Conservation (phyloP, 2,797 vertebrate species). For the Centropyge bicolor region DNA sequence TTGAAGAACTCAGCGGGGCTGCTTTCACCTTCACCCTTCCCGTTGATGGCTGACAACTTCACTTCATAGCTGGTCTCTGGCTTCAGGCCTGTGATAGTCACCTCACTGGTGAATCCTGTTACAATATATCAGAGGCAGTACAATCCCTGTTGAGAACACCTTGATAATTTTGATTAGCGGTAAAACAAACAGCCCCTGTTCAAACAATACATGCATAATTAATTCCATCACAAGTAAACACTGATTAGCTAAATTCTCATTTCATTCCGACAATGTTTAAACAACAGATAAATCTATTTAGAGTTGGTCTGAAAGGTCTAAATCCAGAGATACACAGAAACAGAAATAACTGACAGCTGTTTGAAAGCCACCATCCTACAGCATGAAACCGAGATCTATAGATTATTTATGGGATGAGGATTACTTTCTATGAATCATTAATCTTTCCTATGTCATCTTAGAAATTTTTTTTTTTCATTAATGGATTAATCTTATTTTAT, state of each 20-base stretch:
- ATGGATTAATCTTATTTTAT: not conserved
- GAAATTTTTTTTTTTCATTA: not conserved
- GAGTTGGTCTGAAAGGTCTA: constrained; percentile 26
- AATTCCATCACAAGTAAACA: constrained; percentile 48
- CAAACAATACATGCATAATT: constrained; percentile 60
- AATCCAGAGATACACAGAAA: constrained; percentile 33
- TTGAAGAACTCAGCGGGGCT: constrained; percentile 89
- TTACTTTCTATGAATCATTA: not conserved
- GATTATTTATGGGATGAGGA: not conserved
- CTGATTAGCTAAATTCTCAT: constrained; percentile 50
- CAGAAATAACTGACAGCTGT: constrained; percentile 32
- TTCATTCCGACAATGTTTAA: constrained; percentile 56
- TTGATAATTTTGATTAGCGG: constrained; percentile 50
- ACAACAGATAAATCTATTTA: constrained; percentile 57
- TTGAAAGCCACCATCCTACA: not conserved
- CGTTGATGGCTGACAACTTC: constrained; percentile 94
- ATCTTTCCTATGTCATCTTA: not conserved
- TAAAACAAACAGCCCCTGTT: constrained; percentile 54
- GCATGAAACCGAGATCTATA: not conserved
- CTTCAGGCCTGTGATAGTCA: constrained; percentile 91
- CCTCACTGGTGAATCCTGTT: constrained; percentile 83
- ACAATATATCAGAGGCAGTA: constrained; percentile 50
- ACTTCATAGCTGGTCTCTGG: constrained; percentile 93
- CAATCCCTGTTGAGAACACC: constrained; percentile 48
- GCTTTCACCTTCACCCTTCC: constrained; percentile 95